Base-by-base conservation (phyloP, 2,797 vertebrate genomes). In the Botia almorhae region DNA sequence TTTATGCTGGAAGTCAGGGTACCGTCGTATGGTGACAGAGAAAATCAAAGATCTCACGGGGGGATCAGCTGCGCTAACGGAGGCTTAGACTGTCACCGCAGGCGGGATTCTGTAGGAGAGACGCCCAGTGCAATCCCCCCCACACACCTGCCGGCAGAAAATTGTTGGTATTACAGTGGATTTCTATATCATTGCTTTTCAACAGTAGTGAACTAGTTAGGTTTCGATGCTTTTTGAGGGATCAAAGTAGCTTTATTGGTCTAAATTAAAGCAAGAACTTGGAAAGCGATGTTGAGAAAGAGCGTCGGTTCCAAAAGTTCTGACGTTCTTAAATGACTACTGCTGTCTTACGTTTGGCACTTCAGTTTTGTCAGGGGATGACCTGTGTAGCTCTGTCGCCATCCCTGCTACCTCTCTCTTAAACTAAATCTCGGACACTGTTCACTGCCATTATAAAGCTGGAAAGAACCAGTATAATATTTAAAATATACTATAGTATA, bases 1-100 rank as follows among this genome's bases (percentile, higher is more conserved):
- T 3, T 23, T 33, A 33, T 33, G 33, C 4, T 33, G 33, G 33
- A 33, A 33, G 33, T 46, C 46, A 64, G 60, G 23, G n/a, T 48
- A 55, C 48, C 13, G 51, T 76, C 17, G 63, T 76, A 46, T 7
- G 50, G 43, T 21, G 33, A 53, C 48, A 72, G 48, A 0, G 21
- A 33, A 23, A 26, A 72, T 79, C 69, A 43, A 4, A 79, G 58
- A 64, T 79, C 58, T 71, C 39, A 17, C 13, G 33, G n/a, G 46
- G 53, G 71, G 50, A 77, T 77, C 75, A 77, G 75, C 26, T 2
- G 17, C 39, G 3, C 46, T 71, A 79, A 79, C 77, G 17, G 77
- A 72, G 69, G 64, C 60, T 77, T 69, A 60, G 36, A 23, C 23
- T 69, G 2, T 6, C 2, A 16, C 53, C 19, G 14, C 75, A 3